These are phyloP conservation scores for Drosophila tripunctata DNA, from an alignment of 2,888 invertebrate genomes.

Conservation along the genomic window DNA sequence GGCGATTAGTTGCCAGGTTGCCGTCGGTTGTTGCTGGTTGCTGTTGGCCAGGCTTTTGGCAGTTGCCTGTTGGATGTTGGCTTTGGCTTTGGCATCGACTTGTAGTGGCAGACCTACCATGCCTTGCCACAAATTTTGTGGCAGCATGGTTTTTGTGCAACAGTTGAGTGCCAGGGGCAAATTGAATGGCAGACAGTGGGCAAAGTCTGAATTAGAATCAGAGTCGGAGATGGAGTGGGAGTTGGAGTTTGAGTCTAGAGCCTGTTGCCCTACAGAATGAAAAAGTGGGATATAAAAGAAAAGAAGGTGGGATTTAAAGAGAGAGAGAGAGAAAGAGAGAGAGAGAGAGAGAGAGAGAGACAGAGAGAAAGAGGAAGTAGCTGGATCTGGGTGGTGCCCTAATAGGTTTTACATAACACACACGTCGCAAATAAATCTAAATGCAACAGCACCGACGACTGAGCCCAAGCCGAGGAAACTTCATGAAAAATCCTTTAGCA, in stretches of 20 bases:
- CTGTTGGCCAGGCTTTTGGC: constrained; percentile 11
- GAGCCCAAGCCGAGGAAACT: constrained; percentile 44
- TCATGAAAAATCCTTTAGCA: constrained; percentile 77
- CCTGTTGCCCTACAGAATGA: constrained; percentile 30
- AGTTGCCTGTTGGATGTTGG: background rate
- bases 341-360: background rate
- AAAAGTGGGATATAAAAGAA: too few relatives aligned
- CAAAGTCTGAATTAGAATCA: constrained; percentile 22
- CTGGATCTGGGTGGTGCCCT: constrained; percentile 45
- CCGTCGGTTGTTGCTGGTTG: too few relatives aligned
- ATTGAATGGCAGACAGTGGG: constrained; percentile 49
- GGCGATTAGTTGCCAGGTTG: constrained; percentile 73
- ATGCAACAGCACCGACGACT: constrained; percentile 60
- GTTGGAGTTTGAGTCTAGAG: constrained; percentile 3
- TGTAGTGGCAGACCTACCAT: background rate
- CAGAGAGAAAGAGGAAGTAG: background rate
- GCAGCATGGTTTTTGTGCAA: constrained; percentile 53
- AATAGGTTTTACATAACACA: constrained; percentile 76
- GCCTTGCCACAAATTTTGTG: background rate
- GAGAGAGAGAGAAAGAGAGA: background rate
- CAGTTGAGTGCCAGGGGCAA: constrained; percentile 55
- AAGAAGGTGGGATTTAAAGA: too few relatives aligned
- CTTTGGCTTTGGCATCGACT: constrained; percentile 7
- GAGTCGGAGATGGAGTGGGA: background rate
- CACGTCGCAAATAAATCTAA: constrained; percentile 77